Base-by-base conservation (phyloP, 2,797 vertebrate species). In the Fratercula arctica region DNA sequence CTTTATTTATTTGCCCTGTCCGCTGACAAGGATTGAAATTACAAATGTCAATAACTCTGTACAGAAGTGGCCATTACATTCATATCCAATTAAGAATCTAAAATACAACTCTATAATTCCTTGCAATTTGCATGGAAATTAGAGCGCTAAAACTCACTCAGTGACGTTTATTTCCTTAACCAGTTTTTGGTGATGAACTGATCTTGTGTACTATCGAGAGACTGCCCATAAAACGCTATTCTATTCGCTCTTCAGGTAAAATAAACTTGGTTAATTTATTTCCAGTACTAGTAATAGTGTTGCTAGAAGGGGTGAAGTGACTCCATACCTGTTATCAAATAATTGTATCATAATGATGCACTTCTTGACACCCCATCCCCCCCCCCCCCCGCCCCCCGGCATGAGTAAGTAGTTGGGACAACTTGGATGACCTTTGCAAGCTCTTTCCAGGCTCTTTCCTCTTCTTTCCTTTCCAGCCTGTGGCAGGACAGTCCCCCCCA, bases 71-170 rank as follows among this genome's bases (percentile, higher is more conserved):
- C 23, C 60, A 41, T 60, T 82, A 6, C 37, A 28, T 29, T 82
- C 0, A 2, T 16, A 35, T 15, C 54, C 67, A 93, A 12, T 89
- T 67, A 86, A 81, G 43, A n/a, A 20, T 61, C 57, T 76, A 74
- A 82, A 79, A 45, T n/a, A 59, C 43, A 89, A 2, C 31, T 50
- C 29, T 6, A 66, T 4, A n/a, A 39, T 59, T 84, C 63, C 25
- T 41, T 48, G 63, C 29, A 46, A 69, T 90, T 92, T 94, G 54
- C 51, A 82, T 90, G 63, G 84, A 85, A 96, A 93, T 94, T 28
- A 80, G 45, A 41, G 68, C 69, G n/a, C 45, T 72, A n/a, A 59
- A 87, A 33, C 31, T 37, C 3, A 2, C 48, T 23, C 46, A 7
- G 39, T 13, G n/a, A 64, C 64, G 41, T 83, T 85, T 43, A 84